Percentiles rank a stretch among this genome's conserved stretches.
Conservation (phyloP, 2,113 vertebrate genomes). For the Taxidea taxus region DNA sequence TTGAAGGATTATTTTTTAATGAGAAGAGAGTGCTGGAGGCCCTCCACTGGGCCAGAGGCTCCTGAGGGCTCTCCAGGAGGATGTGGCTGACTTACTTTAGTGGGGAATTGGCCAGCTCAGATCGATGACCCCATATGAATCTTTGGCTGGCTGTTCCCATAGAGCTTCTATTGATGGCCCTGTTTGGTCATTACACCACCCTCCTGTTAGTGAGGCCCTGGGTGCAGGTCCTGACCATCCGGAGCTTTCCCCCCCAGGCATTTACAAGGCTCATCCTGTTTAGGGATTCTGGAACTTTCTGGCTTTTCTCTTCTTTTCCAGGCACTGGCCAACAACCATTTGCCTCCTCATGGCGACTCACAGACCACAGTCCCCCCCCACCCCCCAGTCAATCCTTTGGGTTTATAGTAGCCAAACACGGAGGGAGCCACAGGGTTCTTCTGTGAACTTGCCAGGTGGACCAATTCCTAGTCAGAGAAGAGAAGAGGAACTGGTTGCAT, state of each 20-base stretch:
- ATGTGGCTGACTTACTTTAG: neutral
- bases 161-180: neutral
- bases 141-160: neutral
- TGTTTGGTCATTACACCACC: neutral
- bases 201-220: neutral
- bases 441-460: neutral
- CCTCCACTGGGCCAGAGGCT: neutral
- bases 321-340: neutral
- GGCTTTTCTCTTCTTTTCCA: neutral
- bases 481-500: neutral
- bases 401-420: neutral
- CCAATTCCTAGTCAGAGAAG: neutral
- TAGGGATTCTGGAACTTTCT: neutral
- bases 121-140: neutral
- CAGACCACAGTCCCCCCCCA: fast-evolving
- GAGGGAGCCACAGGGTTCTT: neutral
- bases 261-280: neutral
- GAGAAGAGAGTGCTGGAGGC: neutral
- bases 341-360: neutral
- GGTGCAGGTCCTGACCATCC: too few species aligned
- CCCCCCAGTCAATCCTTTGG: neutral
- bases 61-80: neutral
- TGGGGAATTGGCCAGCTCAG: neutral
- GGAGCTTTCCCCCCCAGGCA: fast-evolving
- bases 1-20: constrained; percentile 27